These are phyloP conservation scores for Drosophila mettleri DNA, from an alignment of 2,888 invertebrate species.

Conservation along the genomic window DNA sequence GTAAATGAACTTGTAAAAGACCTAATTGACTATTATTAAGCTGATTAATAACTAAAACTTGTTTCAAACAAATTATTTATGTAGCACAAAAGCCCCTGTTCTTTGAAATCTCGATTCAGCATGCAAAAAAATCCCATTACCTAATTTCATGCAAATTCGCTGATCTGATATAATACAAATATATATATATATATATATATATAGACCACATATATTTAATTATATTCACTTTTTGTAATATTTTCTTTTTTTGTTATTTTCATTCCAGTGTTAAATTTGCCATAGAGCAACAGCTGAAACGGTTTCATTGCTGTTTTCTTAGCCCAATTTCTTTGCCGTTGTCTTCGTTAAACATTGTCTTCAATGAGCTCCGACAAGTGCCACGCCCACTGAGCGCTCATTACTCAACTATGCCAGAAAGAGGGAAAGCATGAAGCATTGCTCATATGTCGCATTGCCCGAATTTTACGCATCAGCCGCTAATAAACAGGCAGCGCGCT, in stretches of 20 bases:
- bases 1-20: background rate
- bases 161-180: too few relatives aligned
- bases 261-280: background rate
- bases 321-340: constrained; percentile 4
- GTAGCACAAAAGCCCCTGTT: too few relatives aligned
- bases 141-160: too few relatives aligned
- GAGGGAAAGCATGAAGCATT: constrained; percentile 20
- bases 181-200: too few relatives aligned
- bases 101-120: background rate
- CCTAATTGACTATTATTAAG: background rate
- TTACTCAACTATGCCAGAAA: constrained; percentile 16
- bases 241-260: too few relatives aligned
- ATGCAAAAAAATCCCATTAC: too few relatives aligned
- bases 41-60: background rate
- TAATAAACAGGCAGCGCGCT: constrained; percentile 34
- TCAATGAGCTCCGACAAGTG: constrained; percentile 8
- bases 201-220: too few relatives aligned
- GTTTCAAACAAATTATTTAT: too few relatives aligned
- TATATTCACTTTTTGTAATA: background rate
- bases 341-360: background rate
- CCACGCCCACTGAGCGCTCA: constrained; percentile 21
- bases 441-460: constrained; percentile 55
- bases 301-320: background rate
- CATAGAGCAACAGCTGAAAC: background rate
- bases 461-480: constrained; percentile 8